Conservation (phyloP, 2,888 invertebrate genomes). For the Caenorhabditis virilis region DNA sequence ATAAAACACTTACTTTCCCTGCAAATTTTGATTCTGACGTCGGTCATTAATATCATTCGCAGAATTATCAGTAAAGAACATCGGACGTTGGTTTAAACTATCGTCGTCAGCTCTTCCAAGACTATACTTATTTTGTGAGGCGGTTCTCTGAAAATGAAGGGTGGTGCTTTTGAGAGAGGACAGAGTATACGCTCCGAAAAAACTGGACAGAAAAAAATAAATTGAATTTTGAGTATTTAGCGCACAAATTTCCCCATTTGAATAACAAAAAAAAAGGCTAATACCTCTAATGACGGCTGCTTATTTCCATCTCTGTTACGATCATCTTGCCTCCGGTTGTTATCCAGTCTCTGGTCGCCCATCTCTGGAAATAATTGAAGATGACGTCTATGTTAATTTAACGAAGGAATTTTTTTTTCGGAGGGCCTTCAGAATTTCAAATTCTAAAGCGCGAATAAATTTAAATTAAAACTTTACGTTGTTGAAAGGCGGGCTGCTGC, state of each 20-base stretch:
- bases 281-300: slow-evolving; percentile 35
- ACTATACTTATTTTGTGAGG: slow-evolving; percentile 27
- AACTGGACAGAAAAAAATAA: slow-evolving; percentile 1
- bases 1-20: too few relatives aligned
- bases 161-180: too few relatives aligned
- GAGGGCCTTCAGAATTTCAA: too few relatives aligned
- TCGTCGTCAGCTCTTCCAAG: slow-evolving; percentile 25
- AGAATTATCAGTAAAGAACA: slow-evolving; percentile 21
- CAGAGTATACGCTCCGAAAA: too few relatives aligned
- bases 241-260: slow-evolving; percentile 5
- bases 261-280: slow-evolving; percentile 5
- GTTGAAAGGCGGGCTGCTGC: slow-evolving; percentile 4
- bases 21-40: too few relatives aligned
- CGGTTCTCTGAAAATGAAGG: slow-evolving; percentile 25
- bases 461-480: too few relatives aligned
- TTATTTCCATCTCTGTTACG: slow-evolving; percentile 13
- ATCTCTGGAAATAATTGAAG: slow-evolving; percentile 13
- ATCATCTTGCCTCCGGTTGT: slow-evolving; percentile 28
- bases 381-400: too few relatives aligned
- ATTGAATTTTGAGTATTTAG: background rate
- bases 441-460: too few relatives aligned
- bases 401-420: too few relatives aligned
- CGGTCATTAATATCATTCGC: slow-evolving; percentile 7
- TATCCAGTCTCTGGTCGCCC: slow-evolving; percentile 23
- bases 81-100: slow-evolving; percentile 25